phyloP scores from a whole-genome alignment of 2,113 vertebrate species.

The Sula dactylatra region DNA sequence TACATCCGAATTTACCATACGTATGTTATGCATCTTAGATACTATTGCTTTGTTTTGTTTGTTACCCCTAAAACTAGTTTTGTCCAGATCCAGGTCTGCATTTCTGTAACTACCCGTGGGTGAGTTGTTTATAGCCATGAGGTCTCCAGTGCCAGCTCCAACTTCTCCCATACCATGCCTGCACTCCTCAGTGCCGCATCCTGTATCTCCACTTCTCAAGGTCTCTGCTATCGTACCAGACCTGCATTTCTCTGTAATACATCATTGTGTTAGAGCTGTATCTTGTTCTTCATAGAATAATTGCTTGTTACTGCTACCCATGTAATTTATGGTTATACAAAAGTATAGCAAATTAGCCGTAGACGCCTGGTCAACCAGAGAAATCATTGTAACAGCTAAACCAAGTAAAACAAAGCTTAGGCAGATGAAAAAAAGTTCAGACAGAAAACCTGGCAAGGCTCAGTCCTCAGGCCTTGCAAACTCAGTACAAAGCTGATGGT shows the following conservation, averaged over 20 bases:
- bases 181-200: accelerated
- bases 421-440: not conserved
- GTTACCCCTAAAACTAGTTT: not conserved
- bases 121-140: not conserved
- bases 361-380: not conserved
- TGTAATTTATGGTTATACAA: not conserved
- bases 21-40: not conserved
- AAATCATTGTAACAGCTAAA: not conserved
- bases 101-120: not conserved
- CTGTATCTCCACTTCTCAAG: not conserved
- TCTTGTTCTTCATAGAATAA: not conserved
- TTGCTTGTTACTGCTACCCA: not conserved
- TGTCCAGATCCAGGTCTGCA: not conserved
- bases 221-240: not conserved
- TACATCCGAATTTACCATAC: not conserved
- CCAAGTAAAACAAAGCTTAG: not conserved
- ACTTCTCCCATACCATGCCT: not conserved
- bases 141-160: not conserved
- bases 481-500: not conserved
- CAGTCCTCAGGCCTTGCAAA: not conserved
- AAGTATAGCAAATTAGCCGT: not conserved
- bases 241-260: not conserved
- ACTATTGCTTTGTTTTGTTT: not conserved
- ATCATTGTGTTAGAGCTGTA: not conserved
- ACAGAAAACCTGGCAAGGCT: not conserved